Percentiles rank a stretch among this genome's conserved stretches.
These are phyloP conservation scores for Rafetus swinhoei DNA, from an alignment of 2,113 vertebrate species.

Conservation along the genomic window DNA sequence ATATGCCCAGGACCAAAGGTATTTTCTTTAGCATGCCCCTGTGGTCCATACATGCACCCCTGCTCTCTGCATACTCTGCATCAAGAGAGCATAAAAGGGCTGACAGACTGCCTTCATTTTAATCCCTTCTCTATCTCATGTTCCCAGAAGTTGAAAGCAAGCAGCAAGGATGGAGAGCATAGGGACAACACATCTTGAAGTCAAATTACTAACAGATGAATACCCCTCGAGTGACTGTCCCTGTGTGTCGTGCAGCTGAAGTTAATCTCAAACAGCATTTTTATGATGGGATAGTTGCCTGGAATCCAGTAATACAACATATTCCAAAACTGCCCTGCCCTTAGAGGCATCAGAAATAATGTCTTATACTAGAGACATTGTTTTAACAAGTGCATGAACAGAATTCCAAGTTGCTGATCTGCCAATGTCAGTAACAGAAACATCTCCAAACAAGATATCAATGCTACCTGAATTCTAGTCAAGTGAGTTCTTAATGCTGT, in stretches of 20 bases:
- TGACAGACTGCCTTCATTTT: neutral
- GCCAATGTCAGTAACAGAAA: neutral
- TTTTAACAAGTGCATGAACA: neutral
- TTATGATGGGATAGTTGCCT: neutral
- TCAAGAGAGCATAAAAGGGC: neutral
- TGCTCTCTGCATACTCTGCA: neutral
- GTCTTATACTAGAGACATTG: neutral
- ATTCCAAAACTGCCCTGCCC: neutral
- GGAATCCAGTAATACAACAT: too few species aligned
- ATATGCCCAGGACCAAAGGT: neutral
- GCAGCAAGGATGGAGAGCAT: neutral
- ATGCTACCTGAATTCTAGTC: too few species aligned
- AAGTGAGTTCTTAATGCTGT: too few species aligned
- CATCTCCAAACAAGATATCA: too few species aligned
- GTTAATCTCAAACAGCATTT: neutral
- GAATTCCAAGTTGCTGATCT: neutral
- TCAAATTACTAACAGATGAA: neutral
- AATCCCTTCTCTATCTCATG: neutral
- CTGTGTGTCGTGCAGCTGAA: neutral
- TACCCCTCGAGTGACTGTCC: neutral
- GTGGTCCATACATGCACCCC: neutral
- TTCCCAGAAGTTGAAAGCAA: neutral
- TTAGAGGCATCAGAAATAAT: neutral
- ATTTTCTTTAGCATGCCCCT: neutral
- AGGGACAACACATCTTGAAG: neutral